Conservation (phyloP, 2,888 invertebrate species). For the Drosophila peninsularis region DNA sequence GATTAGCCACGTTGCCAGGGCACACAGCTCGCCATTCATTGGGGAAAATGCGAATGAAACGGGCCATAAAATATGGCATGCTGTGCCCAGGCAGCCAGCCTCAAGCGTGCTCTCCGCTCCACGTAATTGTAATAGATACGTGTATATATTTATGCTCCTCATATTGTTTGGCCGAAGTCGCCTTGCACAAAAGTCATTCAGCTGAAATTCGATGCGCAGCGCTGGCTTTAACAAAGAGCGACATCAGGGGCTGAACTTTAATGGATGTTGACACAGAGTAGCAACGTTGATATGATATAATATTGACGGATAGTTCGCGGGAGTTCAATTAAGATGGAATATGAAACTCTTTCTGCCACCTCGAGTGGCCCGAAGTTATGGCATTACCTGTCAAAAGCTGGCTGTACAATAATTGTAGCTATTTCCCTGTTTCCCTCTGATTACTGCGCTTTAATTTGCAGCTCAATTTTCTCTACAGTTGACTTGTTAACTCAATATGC, state of each 20-base stretch:
- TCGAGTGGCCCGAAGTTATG: background rate
- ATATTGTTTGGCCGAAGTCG: slow-evolving; percentile 10
- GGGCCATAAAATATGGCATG: slow-evolving; percentile 44
- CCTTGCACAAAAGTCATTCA: slow-evolving; percentile 21
- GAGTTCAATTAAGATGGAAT: slow-evolving; percentile 2
- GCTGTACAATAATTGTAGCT: background rate
- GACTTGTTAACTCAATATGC: background rate
- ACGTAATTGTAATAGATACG: slow-evolving; percentile 34
- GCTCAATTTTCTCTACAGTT: background rate
- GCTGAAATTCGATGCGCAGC: slow-evolving; percentile 23
- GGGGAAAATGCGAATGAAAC: slow-evolving; percentile 24
- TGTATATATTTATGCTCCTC: slow-evolving; percentile 3
- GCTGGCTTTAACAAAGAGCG: slow-evolving; percentile 22
- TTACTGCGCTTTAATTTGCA: background rate
- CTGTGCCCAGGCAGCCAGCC: slow-evolving; percentile 7
- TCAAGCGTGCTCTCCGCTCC: background rate
- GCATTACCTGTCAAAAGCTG: background rate
- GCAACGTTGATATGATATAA: slow-evolving; percentile 9
- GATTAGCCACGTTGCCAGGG: slow-evolving; percentile 59
- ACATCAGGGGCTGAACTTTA: slow-evolving; percentile 14
- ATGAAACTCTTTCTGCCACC: background rate
- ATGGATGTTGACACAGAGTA: slow-evolving; percentile 8
- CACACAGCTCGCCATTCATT: slow-evolving; percentile 4
- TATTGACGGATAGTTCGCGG: slow-evolving; percentile 5
- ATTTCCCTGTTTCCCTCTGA: background rate